Percentiles rank a stretch among this genome's conserved stretches.
phyloP scores from a whole-genome alignment of 30 jellyfish, hydroid and myxozoan species.

The Haliclystus octoradiatus region DNA sequence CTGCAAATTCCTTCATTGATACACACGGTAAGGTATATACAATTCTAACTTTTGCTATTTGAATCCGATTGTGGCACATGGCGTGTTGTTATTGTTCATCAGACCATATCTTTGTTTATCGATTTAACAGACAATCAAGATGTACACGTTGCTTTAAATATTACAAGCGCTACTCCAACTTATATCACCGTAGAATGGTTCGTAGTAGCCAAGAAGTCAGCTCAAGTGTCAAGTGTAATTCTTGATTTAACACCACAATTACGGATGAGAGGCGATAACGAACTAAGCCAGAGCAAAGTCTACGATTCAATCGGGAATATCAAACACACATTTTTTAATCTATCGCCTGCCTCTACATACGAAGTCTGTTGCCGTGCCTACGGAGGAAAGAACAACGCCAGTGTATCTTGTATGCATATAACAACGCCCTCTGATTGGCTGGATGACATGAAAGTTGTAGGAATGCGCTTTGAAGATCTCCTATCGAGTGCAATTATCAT shows the following conservation, averaged over 20 bases:
- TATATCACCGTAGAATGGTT: not conserved
- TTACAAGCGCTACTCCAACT: not conserved
- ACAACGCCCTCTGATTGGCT: too few relatives aligned
- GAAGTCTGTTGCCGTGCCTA: not conserved
- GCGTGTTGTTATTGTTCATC: not conserved
- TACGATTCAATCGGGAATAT: not conserved
- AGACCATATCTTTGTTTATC: not conserved
- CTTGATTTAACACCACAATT: not conserved
- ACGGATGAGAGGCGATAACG: not conserved
- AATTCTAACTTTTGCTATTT: too few relatives aligned
- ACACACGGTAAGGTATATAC: not conserved
- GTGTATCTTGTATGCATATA: not conserved
- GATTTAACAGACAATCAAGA: not conserved
- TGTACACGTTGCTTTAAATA: not conserved
- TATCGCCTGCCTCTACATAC: not conserved
- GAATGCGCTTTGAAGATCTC: not conserved
- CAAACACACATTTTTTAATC: not conserved
- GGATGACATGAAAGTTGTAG: not conserved
- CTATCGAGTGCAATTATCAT: not conserved
- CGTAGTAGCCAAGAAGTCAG: not conserved
- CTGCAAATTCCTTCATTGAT: not conserved
- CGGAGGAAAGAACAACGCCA: not conserved
- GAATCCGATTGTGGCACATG: too few relatives aligned
- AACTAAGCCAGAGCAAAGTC: not conserved
- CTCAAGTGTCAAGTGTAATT: not conserved